Percentiles rank a stretch among this genome's conserved stretches.
Evolutionary conservation across 2,797 vertebrate genomes (phyloP).

Genomic region (Eulemur albifrons): DNA sequence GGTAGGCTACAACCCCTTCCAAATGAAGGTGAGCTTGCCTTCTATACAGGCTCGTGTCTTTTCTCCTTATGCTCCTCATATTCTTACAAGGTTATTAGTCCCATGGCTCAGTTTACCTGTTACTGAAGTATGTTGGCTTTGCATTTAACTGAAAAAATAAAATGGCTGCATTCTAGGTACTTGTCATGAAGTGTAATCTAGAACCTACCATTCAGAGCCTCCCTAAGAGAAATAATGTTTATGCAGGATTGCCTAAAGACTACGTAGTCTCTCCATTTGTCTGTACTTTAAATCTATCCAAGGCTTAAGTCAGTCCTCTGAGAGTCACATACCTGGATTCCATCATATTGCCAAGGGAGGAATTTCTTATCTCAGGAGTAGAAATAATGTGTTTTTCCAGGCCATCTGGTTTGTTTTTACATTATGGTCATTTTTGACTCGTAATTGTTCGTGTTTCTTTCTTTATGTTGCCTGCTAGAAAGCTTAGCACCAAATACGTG

Average conservation of each 20-base stretch:
- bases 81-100: background rate
- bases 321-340: slow-evolving; percentile 77
- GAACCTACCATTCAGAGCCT: slow-evolving; percentile 54
- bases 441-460: slow-evolving; percentile 61
- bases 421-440: slow-evolving; percentile 67
- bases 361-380: slow-evolving; percentile 79
- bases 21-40: background rate
- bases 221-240: slow-evolving; percentile 65
- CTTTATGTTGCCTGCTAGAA: slow-evolving; percentile 67
- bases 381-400: slow-evolving; percentile 76
- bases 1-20: background rate
- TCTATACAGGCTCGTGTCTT: background rate
- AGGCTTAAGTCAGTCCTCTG: slow-evolving; percentile 69
- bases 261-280: slow-evolving; percentile 61
- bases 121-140: background rate
- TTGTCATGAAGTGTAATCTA: slow-evolving; percentile 41
- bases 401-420: slow-evolving; percentile 80
- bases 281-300: slow-evolving; percentile 62
- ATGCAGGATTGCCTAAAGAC: slow-evolving; percentile 42
- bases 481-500: slow-evolving; percentile 34
- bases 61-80: background rate
- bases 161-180: slow-evolving; percentile 26
- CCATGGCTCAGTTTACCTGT: slow-evolving; percentile 38
- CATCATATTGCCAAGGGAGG: slow-evolving; percentile 76
- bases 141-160: slow-evolving; percentile 31